Evolutionary conservation across 2,797 vertebrate genomes (phyloP).

Genomic region (Myripristis jacobus): DNA sequence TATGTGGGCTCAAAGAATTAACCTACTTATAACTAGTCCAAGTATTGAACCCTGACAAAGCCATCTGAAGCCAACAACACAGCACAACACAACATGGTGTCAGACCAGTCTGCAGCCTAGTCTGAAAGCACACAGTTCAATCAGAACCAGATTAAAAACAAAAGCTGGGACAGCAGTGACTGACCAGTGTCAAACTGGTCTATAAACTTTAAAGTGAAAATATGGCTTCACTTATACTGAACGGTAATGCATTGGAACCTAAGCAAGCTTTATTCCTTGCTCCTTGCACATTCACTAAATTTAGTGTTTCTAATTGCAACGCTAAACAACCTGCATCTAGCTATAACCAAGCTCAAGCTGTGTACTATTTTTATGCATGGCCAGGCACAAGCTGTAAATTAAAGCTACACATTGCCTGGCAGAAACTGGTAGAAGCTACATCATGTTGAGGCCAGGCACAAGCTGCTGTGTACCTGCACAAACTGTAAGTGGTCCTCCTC

Average conservation of each 20-base stretch:
- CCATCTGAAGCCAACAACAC: slow-evolving; percentile 29
- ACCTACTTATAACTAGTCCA: neutral
- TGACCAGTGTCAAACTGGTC: slow-evolving; percentile 8
- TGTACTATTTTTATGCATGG: slow-evolving; percentile 35
- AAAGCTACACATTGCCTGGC: slow-evolving; percentile 49
- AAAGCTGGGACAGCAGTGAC: neutral
- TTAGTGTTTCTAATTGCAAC: slow-evolving; percentile 13
- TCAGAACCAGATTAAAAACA: slow-evolving; percentile 22
- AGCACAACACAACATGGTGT: slow-evolving; percentile 41
- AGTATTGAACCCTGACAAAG: slow-evolving; percentile 1
- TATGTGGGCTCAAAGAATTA: neutral
- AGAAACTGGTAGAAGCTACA: slow-evolving; percentile 28
- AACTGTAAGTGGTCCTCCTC: slow-evolving; percentile 99
- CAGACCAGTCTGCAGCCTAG: slow-evolving; percentile 15
- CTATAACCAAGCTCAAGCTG: slow-evolving; percentile 41
- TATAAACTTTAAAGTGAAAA: slow-evolving; percentile 14
- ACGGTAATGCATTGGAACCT: slow-evolving; percentile 39
- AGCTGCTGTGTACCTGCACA: slow-evolving; percentile 94
- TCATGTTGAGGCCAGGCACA: slow-evolving; percentile 62
- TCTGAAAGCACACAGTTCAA: slow-evolving; percentile 17
- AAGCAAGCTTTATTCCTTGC: slow-evolving; percentile 7
- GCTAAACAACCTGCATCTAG: slow-evolving; percentile 41
- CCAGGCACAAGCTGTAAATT: slow-evolving; percentile 38
- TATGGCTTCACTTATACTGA: slow-evolving; percentile 23
- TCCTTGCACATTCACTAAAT: slow-evolving; percentile 17